Percentiles rank a stretch among this genome's conserved stretches.
phyloP scores from a whole-genome alignment of 2,888 invertebrate species.

The Teinopalpus imperialis region DNA sequence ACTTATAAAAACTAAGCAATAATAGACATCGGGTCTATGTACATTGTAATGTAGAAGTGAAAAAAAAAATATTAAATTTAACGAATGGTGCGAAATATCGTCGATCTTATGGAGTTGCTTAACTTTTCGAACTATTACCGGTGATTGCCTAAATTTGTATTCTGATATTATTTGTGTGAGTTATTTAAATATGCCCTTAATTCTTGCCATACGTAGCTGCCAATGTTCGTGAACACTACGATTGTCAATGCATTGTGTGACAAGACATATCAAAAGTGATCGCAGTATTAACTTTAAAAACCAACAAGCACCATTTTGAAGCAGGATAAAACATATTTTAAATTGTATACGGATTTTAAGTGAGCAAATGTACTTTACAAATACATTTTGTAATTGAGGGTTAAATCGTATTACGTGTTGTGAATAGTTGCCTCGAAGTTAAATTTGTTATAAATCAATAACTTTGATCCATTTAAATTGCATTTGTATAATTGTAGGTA shows the following conservation, averaged over 20 bases:
- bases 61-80: constrained; percentile 46
- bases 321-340: constrained; percentile 30
- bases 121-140: constrained; percentile 58
- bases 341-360: constrained; percentile 45
- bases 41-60: constrained; percentile 76
- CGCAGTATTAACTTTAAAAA: constrained; percentile 44
- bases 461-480: constrained; percentile 13
- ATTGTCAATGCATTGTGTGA: constrained; percentile 50
- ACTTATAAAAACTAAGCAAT: constrained; percentile 81
- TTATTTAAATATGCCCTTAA: constrained; percentile 62
- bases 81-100: constrained; percentile 78
- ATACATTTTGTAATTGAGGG: constrained; percentile 17
- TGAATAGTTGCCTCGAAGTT: constrained; percentile 18
- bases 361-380: constrained; percentile 30
- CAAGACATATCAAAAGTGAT: constrained; percentile 73
- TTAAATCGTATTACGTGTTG: constrained; percentile 21
- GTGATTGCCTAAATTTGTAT: constrained; percentile 69
- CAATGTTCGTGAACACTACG: constrained; percentile 35
- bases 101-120: constrained; percentile 70
- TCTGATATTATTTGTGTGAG: constrained; percentile 65
- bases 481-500: constrained; percentile 16
- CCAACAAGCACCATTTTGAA: constrained; percentile 48
- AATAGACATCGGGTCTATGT: constrained; percentile 78
- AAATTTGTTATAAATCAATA: constrained; percentile 7
- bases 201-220: constrained; percentile 62